Conservation (phyloP, 1,140 invertebrate genomes). For the Maconellicoccus hirsutus region DNA sequence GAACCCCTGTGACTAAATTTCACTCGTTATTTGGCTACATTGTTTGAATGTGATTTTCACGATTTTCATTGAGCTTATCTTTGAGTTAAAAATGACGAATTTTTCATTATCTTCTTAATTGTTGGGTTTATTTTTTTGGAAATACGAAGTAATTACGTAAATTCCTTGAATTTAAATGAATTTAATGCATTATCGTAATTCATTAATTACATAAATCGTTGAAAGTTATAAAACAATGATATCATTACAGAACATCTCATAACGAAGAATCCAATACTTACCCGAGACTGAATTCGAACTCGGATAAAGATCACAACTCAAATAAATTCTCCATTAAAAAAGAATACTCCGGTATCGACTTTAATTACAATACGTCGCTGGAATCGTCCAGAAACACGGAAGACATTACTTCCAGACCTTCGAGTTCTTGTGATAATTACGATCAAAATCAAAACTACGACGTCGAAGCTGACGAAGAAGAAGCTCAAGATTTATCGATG, state of each 20-base stretch:
- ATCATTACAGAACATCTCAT: neutral
- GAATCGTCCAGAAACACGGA: slow-evolving; percentile 11
- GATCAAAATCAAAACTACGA: neutral
- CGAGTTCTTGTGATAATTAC: neutral
- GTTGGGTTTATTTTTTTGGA: too few species aligned
- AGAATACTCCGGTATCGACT: neutral
- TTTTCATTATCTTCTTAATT: too few species aligned
- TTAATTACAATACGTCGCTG: slow-evolving; percentile 15
- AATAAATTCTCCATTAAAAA: slow-evolving; percentile 1
- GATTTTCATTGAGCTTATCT: too few species aligned
- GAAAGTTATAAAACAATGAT: too few species aligned
- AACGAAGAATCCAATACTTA: neutral
- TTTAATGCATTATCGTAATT: too few species aligned
- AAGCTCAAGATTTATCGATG: slow-evolving; percentile 18
- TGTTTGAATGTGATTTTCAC: too few species aligned
- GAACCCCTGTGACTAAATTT: too few species aligned
- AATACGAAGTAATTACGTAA: too few species aligned
- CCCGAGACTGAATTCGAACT: neutral
- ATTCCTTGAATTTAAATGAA: too few species aligned
- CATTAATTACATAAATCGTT: too few species aligned
- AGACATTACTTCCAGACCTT: neutral
- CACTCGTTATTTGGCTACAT: too few species aligned
- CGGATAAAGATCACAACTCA: neutral
- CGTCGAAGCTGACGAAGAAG: neutral
- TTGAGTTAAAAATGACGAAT: too few species aligned